phyloP scores from a whole-genome alignment of 2,888 invertebrate species.

The Scaptomyza cyrtandrae region DNA sequence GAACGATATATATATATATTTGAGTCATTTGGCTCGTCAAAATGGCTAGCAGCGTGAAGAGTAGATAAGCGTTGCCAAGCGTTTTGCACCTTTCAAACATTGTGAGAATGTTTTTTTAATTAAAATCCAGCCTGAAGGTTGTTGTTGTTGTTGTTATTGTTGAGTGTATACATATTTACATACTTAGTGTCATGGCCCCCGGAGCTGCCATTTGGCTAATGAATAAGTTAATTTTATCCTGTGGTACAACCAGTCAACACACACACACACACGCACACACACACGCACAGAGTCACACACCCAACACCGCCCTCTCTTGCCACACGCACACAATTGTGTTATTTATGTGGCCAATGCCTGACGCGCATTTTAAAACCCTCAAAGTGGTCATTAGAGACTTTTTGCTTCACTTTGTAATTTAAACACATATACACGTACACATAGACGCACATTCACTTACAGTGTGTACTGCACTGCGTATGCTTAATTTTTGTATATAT shows the following conservation, averaged over 20 bases:
- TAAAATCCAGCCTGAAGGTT: conserved; percentile 50
- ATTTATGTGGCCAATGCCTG: conserved; percentile 76
- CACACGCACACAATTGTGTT: conserved; percentile 49
- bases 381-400: conserved; percentile 81
- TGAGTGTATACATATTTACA: neutral
- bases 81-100: conserved; percentile 72
- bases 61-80: conserved; percentile 42
- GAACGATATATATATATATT: conserved; percentile 12
- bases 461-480: conserved; percentile 64
- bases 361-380: conserved; percentile 79
- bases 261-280: neutral
- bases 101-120: conserved; percentile 55
- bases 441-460: conserved; percentile 4
- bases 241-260: conserved; percentile 9
- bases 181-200: conserved; percentile 43
- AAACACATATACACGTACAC: conserved; percentile 24
- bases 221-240: conserved; percentile 78
- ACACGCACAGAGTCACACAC: no score
- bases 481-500: conserved; percentile 63
- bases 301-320: neutral
- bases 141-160: conserved; percentile 1
- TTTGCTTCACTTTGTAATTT: conserved; percentile 69
- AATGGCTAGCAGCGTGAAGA: neutral
- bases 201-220: conserved; percentile 77
- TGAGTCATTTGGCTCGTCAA: conserved; percentile 28